Base-by-base conservation (phyloP, 1,140 invertebrate species). In the Ladona fulva region DNA sequence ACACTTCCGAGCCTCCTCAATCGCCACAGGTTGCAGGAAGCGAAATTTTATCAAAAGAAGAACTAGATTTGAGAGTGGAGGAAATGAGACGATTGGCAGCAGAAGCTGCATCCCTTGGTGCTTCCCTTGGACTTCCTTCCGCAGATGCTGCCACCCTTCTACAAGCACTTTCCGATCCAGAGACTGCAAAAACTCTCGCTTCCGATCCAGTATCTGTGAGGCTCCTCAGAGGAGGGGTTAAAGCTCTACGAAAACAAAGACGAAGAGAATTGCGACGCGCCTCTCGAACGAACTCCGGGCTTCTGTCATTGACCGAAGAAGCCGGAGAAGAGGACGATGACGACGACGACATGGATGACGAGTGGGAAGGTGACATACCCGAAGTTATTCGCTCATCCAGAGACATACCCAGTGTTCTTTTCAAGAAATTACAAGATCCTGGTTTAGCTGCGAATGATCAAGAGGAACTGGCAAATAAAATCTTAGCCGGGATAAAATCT, bases 41-140 rank as follows among this genome's bases (percentile, higher is more conserved):
- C 10, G 24, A 10, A 77, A 25, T 22, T 24, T n/a, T 66, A 74
- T 44, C 42, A 74, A 77, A 22, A 3, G 66, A 22, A 11, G 77
- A 24, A 77, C n/a, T n/a, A 66, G 42, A 29, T 0, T 5, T 77
- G 12, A 25, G 25, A 77, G 59, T 66, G 59, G 77, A 74, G n/a
- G 37, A 29, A 6, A 75, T 76, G 74, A 16, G 19, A 42, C 25
- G 16, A 80, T 87, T 5, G 78, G 83, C 85, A 87, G n/a, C 82
- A 89, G 79, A 85, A 92, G 42, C 83, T 88, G 1, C 91, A 94
- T 83, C 92, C 92, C 0, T 85, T 91, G 0, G 91, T 90, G 24
- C 85, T 94, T 5, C 92, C 22, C 83, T 93, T 7, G 91, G 91
- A 0, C 88, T 92, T 86, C 86, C 87, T 24, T 87, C 89, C 10